Percentiles rank a stretch among this genome's conserved stretches.
Evolutionary conservation across 92 coral and sea anemone genomes (phyloP).

Genomic region (Paramuricea clavata): DNA sequence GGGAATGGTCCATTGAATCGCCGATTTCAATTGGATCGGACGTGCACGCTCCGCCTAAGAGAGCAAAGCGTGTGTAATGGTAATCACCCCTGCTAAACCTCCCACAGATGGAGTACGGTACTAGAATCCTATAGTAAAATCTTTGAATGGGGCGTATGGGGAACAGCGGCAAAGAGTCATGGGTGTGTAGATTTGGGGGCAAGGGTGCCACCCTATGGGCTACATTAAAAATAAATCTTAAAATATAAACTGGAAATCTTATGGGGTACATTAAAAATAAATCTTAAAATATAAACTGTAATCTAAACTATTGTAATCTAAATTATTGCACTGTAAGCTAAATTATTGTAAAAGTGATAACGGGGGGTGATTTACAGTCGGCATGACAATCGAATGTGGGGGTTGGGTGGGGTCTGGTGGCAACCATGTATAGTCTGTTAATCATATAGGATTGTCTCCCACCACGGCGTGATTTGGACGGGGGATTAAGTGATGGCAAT

Average conservation of each 20-base stretch:
- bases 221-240: not conserved
- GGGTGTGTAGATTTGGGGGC: not conserved
- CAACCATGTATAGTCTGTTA: constrained; percentile 15
- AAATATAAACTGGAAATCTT: not conserved
- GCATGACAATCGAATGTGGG: not conserved
- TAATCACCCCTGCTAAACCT: not conserved
- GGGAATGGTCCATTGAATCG: too few relatives aligned
- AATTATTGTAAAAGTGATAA: not conserved
- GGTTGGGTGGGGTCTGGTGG: constrained; percentile 1
- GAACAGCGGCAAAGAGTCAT: not conserved
- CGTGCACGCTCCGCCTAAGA: not conserved
- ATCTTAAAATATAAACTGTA: not conserved
- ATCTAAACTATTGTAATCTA: too few relatives aligned
- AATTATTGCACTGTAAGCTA: too few relatives aligned
- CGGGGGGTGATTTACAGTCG: not conserved
- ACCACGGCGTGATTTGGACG: constrained; percentile 1
- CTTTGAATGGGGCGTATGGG: not conserved
- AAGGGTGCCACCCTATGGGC: not conserved
- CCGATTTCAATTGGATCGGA: too few relatives aligned
- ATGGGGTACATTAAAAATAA: not conserved
- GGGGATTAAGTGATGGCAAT: constrained; percentile 25
- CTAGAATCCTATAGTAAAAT: not conserved
- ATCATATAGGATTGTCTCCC: constrained; percentile 18
- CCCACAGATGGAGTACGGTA: not conserved
- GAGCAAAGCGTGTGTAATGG: not conserved